phyloP scores from a whole-genome alignment of 2,797 vertebrate species.

The Labeo calbasu region DNA sequence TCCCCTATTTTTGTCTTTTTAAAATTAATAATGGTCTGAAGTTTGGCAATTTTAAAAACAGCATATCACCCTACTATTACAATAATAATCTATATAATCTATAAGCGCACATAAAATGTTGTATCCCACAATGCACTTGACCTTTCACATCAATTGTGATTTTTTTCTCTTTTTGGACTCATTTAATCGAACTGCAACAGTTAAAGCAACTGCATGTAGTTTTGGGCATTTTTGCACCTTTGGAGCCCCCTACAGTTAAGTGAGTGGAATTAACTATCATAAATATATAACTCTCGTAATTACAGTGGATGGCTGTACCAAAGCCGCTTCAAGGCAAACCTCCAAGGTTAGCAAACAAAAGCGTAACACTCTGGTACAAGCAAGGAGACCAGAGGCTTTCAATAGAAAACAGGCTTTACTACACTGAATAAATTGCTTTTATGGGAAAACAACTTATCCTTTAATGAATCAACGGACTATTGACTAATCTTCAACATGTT shows the following conservation, averaged over 20 bases:
- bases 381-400: not conserved
- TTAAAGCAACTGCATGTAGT: not conserved
- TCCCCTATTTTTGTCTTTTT: not conserved
- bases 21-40: not conserved
- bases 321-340: not conserved
- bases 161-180: not conserved
- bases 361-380: not conserved
- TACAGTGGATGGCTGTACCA: not conserved
- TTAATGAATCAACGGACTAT: not conserved
- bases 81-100: too few relatives aligned
- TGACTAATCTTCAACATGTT: not conserved
- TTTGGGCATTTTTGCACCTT: too few relatives aligned
- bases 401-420: not conserved
- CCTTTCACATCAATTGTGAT: not conserved
- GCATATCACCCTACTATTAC: too few relatives aligned
- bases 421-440: not conserved
- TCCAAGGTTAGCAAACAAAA: not conserved
- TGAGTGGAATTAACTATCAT: not conserved
- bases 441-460: not conserved
- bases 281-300: not conserved
- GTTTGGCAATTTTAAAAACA: too few relatives aligned
- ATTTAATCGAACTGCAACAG: not conserved
- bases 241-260: too few relatives aligned
- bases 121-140: not conserved
- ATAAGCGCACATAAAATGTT: too few relatives aligned